Base-by-base conservation (phyloP, 1,140 invertebrate species). In the Sitobion miscanthi region DNA sequence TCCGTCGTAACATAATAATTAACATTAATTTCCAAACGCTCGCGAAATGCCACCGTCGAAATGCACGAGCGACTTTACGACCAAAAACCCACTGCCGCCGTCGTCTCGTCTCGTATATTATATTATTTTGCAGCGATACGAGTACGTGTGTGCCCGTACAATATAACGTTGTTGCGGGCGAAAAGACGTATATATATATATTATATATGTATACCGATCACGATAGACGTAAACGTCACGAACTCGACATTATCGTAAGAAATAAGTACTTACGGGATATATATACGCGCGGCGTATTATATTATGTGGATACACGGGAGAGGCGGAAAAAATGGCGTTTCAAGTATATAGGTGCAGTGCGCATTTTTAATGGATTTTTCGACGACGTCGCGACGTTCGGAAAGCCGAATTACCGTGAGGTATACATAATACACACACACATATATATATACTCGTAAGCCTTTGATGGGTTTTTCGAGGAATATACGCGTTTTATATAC, bases 381-480 rank as follows among this genome's bases (percentile, higher is more conserved):
- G 90, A 77, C 90, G 25, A 21, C 90, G 25, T 11, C 62, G 90
- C 49, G 52, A 90, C 42, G 57, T 89, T 89, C 62, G n/a, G 62
- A 88, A 82, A 91, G 45, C 62, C 30, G 62, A 91, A 91, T 91
- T 91, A 82, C 62, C 62, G 42, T 91, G 62, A 90, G 90, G 57
- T 77, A 77, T 77, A 77, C 30, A 47, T 9, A 4, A 49, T 49
- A 49, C 14, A 49, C 14, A 52, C 3, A 62, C 9, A 30, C 3
- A 62, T 30, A 52, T 69, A 14, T 30, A 69, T 62, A 23, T 62
- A 69, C 9, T 20, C 62, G 7, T 91, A 91, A 91, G 90, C 90
- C 45, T 82, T 91, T 91, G 69, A 82, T 91, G 87, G 90, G 62
- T 82, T 91, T 91, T 91, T 82, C 90, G 30, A 17, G 30, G 17